Evolutionary conservation across 2,888 invertebrate species (phyloP).

Genomic region (Zhuqinia jingwanae): DNA sequence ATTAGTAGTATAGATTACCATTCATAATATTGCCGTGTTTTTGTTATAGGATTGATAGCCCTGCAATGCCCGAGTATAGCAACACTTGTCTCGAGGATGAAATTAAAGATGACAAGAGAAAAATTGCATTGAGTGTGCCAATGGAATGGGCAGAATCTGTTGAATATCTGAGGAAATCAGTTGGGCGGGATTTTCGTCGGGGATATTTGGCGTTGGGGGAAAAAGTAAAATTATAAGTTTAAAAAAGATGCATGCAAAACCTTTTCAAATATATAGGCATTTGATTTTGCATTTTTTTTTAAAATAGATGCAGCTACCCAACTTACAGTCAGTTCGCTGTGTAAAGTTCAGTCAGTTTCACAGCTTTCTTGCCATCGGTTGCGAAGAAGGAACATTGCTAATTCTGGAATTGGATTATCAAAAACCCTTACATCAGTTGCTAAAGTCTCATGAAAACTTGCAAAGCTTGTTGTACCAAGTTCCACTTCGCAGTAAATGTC

Average conservation of each 20-base stretch:
- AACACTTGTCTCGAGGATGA: background rate
- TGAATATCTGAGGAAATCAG: conserved; percentile 43
- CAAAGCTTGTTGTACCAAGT: conserved; percentile 36
- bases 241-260: background rate
- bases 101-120: conserved; percentile 39
- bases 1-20: background rate
- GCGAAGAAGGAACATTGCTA: conserved; percentile 53
- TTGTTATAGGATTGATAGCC: background rate
- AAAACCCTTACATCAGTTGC: conserved; percentile 33
- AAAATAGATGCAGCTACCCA: conserved; percentile 63
- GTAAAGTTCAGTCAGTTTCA: conserved; percentile 56
- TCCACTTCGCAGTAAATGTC: conserved; percentile 36
- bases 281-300: conserved; percentile 17
- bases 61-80: background rate
- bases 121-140: conserved; percentile 1
- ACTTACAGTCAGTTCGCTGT: conserved; percentile 53
- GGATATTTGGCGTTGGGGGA: conserved; percentile 53
- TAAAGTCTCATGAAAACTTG: conserved; percentile 20
- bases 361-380: conserved; percentile 58
- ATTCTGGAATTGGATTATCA: conserved; percentile 57
- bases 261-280: no score
- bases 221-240: conserved; percentile 34
- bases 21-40: no score
- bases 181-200: conserved; percentile 59
- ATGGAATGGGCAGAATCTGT: conserved; percentile 51